phyloP scores from a whole-genome alignment of 35 echinoderm and acorn worm species.

The Patiria miniata region DNA sequence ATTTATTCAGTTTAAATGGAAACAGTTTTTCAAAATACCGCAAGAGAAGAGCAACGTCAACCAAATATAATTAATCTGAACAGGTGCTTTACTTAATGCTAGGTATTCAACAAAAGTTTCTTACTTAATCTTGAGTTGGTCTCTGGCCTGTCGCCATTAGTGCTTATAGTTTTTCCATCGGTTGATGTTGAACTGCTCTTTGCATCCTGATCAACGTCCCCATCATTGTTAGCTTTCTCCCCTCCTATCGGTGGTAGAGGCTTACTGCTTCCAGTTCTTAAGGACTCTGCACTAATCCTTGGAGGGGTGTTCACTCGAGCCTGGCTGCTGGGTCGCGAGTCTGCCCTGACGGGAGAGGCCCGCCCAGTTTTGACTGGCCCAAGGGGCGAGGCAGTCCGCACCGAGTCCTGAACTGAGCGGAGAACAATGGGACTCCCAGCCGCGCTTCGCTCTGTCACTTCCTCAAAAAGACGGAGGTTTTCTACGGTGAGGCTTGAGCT shows the following conservation, averaged over 20 bases:
- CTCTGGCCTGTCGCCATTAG: slow-evolving; percentile 10
- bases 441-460: slow-evolving; percentile 28
- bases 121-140: neutral
- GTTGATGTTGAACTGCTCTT: neutral
- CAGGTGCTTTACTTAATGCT: neutral
- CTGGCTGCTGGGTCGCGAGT: slow-evolving; percentile 11
- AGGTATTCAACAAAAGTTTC: neutral
- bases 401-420: slow-evolving; percentile 27
- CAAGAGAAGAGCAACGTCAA: too few relatives aligned
- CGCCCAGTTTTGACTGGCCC: slow-evolving; percentile 69
- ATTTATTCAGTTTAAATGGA: too few relatives aligned
- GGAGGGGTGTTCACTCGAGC: slow-evolving; percentile 18
- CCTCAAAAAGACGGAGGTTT: slow-evolving; percentile 75
- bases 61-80: too few relatives aligned
- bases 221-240: slow-evolving; percentile 16
- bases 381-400: slow-evolving; percentile 46
- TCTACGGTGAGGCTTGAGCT: slow-evolving; percentile 77
- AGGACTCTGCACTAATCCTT: slow-evolving; percentile 5
- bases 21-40: too few relatives aligned
- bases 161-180: slow-evolving; percentile 2
- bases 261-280: slow-evolving; percentile 77
- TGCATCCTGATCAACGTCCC: neutral
- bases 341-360: slow-evolving; percentile 32
- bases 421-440: slow-evolving; percentile 50
- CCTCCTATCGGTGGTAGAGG: slow-evolving; percentile 81